Evolutionary conservation across 2,888 invertebrate species (phyloP), one percentile per base, ranked within the genome.

Genomic region (Euplagia quadripunctaria): DNA sequence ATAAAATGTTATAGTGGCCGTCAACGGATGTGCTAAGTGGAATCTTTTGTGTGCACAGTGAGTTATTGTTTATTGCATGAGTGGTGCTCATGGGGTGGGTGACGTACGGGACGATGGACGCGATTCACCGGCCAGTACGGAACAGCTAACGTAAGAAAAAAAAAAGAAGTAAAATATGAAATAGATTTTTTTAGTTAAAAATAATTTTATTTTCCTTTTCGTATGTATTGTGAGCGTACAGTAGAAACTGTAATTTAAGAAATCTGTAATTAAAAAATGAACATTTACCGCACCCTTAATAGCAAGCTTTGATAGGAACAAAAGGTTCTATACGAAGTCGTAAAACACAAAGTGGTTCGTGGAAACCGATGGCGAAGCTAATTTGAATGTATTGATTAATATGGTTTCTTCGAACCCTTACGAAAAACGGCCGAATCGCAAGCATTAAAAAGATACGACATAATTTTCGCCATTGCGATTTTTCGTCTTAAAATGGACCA

Each of bases 71-170:
- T 92, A 91, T 94, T 95, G 95, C 93, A 95, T 95, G 95, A 94
- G 92, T 94, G 94, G 89, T 86, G 86, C 90, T 84, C 91, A 95
- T 95, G 95, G 93, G 87, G 81, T 83, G 79, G 90, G 87, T 84
- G 89, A 89, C 85, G 92, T 86, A 88, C 90, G 92, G 91, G 92
- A 91, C 86, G 92, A 93, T 86, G 95, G 94, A 88, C 90, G 94
- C 84, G 93, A 92, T 76, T 94, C 95, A 87, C 95, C 95, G 92
- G 94, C 94, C 88, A 95, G 94, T 91, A 94, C 94, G 71, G 95
- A 95, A 81, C 94, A 95, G 93, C 92, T 95, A 94, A 95, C 95
- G 95, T 95, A 87, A 92, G 95, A 93, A 88, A 82, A 68, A 82
- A 69, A 69, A 65, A 77, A 78, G 43, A 74, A 74, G 16, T 73